A percentile compares a stretch with the other conserved stretches of the same genome.
These are phyloP conservation scores for Teleogryllus occipitalis DNA, from an alignment of 1,140 invertebrate species.

Conservation along the genomic window DNA sequence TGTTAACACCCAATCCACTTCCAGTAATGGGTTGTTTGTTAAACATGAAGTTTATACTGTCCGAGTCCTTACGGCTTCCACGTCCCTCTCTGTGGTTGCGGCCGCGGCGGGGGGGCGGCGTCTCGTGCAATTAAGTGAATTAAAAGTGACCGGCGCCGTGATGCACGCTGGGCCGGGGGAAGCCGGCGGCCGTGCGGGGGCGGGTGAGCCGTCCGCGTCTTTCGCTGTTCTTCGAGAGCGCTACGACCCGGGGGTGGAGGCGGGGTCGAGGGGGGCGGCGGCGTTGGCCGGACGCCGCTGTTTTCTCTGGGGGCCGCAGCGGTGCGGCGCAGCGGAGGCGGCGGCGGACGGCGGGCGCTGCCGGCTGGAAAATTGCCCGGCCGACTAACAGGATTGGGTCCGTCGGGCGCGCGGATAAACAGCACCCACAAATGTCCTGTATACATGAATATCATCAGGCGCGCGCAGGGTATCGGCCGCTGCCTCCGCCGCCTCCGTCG, in stretches of 20 bases:
- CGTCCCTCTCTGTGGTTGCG: no score
- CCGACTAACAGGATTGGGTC: conserved; percentile 2
- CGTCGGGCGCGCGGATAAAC: neutral
- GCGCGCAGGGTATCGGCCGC: no score
- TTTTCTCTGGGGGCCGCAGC: neutral
- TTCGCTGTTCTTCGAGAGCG: neutral
- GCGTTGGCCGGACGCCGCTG: neutral
- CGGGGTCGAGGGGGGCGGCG: no score
- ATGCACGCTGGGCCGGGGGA: neutral
- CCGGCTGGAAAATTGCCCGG: neutral
- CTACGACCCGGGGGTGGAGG: no score
- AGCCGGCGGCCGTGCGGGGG: no score
- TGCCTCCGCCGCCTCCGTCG: no score
- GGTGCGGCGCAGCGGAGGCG: no score
- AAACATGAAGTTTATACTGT: neutral
- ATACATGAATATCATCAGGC: neutral
- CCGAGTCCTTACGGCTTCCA: neutral
- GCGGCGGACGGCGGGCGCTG: no score
- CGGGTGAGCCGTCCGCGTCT: neutral
- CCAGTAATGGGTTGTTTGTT: neutral
- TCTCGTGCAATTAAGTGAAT: neutral
- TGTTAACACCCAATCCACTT: neutral
- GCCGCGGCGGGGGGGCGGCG: no score
- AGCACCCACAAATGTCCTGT: neutral
- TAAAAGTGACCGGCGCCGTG: neutral